phyloP scores from a whole-genome alignment of 2,113 vertebrate species.

The Archocentrus centrarchus region DNA sequence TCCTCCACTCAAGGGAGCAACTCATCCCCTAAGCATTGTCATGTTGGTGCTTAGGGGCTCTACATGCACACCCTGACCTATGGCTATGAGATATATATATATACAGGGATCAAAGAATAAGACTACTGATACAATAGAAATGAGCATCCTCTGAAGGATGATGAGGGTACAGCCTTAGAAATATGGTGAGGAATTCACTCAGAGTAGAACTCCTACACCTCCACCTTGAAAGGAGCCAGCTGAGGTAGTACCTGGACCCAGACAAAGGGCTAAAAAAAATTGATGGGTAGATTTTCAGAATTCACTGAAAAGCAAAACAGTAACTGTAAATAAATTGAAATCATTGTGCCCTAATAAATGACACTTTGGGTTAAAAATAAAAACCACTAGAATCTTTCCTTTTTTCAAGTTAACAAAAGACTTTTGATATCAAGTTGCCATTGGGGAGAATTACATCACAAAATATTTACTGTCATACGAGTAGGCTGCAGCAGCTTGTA shows the following conservation, averaged over 20 bases:
- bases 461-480: not conserved
- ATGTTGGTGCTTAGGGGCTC: not conserved
- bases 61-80: not conserved
- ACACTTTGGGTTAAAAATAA: not conserved
- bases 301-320: not conserved
- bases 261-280: not conserved
- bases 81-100: not conserved
- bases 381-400: not conserved
- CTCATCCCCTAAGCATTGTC: rapidly evolving
- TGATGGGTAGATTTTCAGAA: not conserved
- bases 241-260: not conserved
- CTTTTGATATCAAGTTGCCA: not conserved
- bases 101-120: not conserved
- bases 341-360: not conserved
- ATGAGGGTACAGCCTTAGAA: too few relatives aligned
- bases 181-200: too few relatives aligned
- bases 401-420: not conserved
- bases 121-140: not conserved
- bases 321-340: not conserved
- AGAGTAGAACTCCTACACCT: too few relatives aligned
- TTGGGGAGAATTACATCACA: not conserved
- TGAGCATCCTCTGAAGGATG: not conserved
- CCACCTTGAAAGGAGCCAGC: too few relatives aligned
- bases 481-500: not conserved
- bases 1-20: too few relatives aligned